Evolutionary conservation across 2,888 invertebrate species (phyloP).

Genomic region (Drosophila cracens): DNA sequence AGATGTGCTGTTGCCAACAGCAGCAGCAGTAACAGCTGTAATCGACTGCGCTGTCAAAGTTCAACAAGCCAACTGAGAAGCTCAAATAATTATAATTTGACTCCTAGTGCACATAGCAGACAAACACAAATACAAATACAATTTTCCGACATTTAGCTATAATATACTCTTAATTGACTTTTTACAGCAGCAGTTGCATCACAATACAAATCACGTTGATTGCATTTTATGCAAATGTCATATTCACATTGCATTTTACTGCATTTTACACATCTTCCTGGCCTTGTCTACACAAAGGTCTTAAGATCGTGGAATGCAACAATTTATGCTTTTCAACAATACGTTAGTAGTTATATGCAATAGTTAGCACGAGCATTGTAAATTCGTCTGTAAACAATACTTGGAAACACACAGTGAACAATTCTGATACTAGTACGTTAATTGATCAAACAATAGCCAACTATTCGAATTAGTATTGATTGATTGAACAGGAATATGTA

Average conservation of each 20-base stretch:
- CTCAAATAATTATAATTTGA: constrained; percentile 48
- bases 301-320: constrained; percentile 2
- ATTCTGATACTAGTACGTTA: neutral
- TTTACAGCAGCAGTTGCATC: constrained; percentile 39
- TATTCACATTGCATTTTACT: constrained; percentile 40
- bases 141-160: constrained; percentile 32
- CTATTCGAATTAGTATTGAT: neutral
- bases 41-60: constrained; percentile 48
- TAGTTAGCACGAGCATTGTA: neutral
- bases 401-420: neutral
- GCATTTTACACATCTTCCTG: constrained; percentile 31
- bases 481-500: neutral
- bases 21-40: constrained; percentile 7
- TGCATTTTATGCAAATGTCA: constrained; percentile 69
- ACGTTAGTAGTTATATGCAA: neutral
- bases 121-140: constrained; percentile 19
- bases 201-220: constrained; percentile 66
- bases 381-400: neutral
- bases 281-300: constrained; percentile 26
- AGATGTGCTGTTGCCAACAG: constrained; percentile 13
- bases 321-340: neutral
- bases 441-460: neutral
- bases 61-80: constrained; percentile 63
- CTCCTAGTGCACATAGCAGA: constrained; percentile 18
- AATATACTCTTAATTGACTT: constrained; percentile 72